Base-by-base conservation (phyloP, 2,888 invertebrate genomes). In the Marronus borbonicus region DNA sequence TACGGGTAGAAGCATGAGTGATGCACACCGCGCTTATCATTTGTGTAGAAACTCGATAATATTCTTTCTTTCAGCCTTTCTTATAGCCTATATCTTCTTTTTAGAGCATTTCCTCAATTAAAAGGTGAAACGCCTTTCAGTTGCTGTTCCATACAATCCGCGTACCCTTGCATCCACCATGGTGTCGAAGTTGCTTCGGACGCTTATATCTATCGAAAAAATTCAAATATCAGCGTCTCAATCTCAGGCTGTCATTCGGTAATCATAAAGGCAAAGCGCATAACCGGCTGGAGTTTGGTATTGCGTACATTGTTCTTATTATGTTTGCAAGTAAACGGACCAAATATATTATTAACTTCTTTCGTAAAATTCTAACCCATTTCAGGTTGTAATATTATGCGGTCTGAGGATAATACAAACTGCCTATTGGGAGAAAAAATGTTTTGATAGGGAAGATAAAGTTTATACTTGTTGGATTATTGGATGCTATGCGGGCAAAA, bases 71-170 rank as follows among this genome's bases (percentile, higher is more conserved):
- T 36, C 31, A 7, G n/a, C n/a, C n/a, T n/a, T n/a, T n/a, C 5
- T 36, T 5, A 36, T 36, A 5, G 31, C 5, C 1, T 5, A 7
- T 36, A 36, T 36, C 31, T 36, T 5, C 31, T 36, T 79, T 62
- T 74, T 28, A 79, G 77, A 70, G 80, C 76, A 5, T 79, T 64
- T 70, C 77, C 79, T 31, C 69, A 58, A n/a, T 28, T 79, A 44
- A 62, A 70, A 31, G 91, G 91, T 80, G 91, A 91, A 80, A 91
- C 92, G 0, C 93, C 93, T 0, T 93, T 92, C 85, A 93, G 92
- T 83, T 93, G 93, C 82, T 93, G 93, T 82, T 90, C 91, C 0
- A 90, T 90, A 83, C 88, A 89, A 52, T 89, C 89, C 0, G 86
- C 89, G 44, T 90, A 88, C 82, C 92, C 92, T 0, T 93, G 93